Evolutionary conservation across 2,888 invertebrate species (phyloP).

Genomic region (Muscina levida): DNA sequence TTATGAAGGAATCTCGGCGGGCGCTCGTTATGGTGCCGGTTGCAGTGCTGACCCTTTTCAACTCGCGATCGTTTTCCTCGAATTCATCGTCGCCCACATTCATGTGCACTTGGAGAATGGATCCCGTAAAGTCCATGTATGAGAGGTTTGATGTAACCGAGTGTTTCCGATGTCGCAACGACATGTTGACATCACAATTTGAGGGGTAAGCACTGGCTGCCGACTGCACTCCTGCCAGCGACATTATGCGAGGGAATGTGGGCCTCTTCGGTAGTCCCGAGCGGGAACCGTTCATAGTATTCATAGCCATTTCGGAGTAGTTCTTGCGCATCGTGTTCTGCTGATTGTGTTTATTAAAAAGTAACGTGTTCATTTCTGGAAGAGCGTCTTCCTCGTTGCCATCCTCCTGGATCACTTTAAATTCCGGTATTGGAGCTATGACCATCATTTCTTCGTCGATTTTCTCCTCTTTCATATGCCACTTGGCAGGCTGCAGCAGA

Average conservation of each 20-base stretch:
- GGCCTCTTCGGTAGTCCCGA: slow-evolving; percentile 78
- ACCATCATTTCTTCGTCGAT: slow-evolving; percentile 78
- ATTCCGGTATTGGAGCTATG: slow-evolving; percentile 80
- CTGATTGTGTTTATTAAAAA: slow-evolving; percentile 76
- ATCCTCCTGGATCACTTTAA: slow-evolving; percentile 85
- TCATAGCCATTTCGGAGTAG: slow-evolving; percentile 79
- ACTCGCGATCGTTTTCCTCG: slow-evolving; percentile 78
- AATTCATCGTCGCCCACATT: slow-evolving; percentile 81
- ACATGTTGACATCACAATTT: slow-evolving; percentile 79
- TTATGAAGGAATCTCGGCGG: slow-evolving; percentile 78
- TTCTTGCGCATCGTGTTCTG: slow-evolving; percentile 78
- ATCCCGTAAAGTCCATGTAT: slow-evolving; percentile 88
- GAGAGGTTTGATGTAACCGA: slow-evolving; percentile 87
- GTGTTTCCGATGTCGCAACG: slow-evolving; percentile 82
- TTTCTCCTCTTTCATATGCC: slow-evolving; percentile 83
- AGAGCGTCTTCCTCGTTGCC: slow-evolving; percentile 82
- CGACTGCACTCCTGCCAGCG: slow-evolving; percentile 76
- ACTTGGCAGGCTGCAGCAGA: slow-evolving; percentile 86
- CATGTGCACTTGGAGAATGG: slow-evolving; percentile 86
- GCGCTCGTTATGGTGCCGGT: slow-evolving; percentile 74
- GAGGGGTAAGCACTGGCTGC: slow-evolving; percentile 77
- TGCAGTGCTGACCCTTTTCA: slow-evolving; percentile 77
- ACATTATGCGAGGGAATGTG: slow-evolving; percentile 80
- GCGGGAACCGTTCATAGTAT: slow-evolving; percentile 76
- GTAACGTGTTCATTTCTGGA: slow-evolving; percentile 79